Conservation (phyloP, 2,888 invertebrate genomes). For the Metellina segmentata region DNA sequence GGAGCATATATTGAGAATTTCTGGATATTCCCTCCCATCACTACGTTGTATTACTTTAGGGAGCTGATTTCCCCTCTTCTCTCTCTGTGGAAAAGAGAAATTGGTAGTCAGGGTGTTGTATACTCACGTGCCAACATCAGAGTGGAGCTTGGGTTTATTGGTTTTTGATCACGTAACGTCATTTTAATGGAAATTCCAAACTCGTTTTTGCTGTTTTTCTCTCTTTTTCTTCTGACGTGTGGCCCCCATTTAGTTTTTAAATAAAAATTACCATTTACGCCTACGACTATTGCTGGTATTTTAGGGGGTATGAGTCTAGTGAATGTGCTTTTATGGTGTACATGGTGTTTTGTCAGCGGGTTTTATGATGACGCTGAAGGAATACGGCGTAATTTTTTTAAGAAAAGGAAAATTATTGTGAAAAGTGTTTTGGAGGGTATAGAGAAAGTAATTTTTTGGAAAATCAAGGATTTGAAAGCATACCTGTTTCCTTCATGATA, state of each 20-base stretch:
- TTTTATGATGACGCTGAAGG: no score
- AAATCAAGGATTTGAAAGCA: no score
- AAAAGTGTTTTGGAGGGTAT: no score
- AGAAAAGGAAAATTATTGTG: no score
- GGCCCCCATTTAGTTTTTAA: not conserved
- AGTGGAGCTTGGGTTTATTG: slow-evolving; percentile 54
- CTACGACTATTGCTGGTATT: not conserved
- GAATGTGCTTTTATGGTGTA: no score
- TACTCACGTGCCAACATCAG: not conserved
- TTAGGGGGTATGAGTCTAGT: not conserved
- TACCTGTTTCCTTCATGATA: no score
- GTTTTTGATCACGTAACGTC: slow-evolving; percentile 69
- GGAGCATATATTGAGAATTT: slow-evolving; percentile 50
- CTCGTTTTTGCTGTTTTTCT: slow-evolving; percentile 11
- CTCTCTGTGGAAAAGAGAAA: not conserved
- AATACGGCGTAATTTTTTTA: no score
- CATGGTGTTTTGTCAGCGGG: no score
- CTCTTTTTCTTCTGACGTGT: not conserved
- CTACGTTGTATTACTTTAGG: slow-evolving; percentile 32
- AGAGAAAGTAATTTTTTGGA: no score
- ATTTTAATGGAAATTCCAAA: slow-evolving; percentile 67
- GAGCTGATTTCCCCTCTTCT: not conserved
- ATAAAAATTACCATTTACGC: not conserved
- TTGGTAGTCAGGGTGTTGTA: slow-evolving; percentile 23
- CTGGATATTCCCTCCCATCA: slow-evolving; percentile 3